phyloP scores from a whole-genome alignment of 2,113 vertebrate species.

The Gadus macrocephalus region DNA sequence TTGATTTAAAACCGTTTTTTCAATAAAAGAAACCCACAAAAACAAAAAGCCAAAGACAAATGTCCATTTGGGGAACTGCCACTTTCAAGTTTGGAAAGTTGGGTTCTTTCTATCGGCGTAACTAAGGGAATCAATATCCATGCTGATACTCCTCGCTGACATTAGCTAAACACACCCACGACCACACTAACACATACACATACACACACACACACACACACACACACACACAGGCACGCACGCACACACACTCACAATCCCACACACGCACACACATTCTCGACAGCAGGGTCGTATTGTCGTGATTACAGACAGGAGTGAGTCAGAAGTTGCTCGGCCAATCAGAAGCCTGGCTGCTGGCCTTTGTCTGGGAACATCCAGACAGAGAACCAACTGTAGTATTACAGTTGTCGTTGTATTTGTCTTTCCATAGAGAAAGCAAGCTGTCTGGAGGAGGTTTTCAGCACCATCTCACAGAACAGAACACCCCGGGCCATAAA shows the following conservation, averaged over 20 bases:
- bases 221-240: too few relatives aligned
- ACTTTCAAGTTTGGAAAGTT: background rate
- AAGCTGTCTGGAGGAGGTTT: conserved; percentile 53
- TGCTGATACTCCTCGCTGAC: background rate
- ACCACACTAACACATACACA: background rate
- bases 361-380: conserved; percentile 19
- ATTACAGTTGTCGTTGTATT: conserved; percentile 51
- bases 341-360: conserved; percentile 26
- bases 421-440: conserved; percentile 56
- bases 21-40: background rate
- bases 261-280: too few relatives aligned
- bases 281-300: background rate
- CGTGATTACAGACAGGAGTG: conserved; percentile 28
- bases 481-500: conserved; percentile 40
- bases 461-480: conserved; percentile 52
- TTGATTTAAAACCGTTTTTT: background rate
- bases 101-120: background rate
- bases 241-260: too few relatives aligned
- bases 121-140: background rate
- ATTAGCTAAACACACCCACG: background rate
- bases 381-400: conserved; percentile 39
- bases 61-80: background rate
- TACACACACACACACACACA: too few relatives aligned
- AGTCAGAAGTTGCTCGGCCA: conserved; percentile 59
- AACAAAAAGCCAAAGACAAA: background rate